phyloP scores from a whole-genome alignment of 1,140 invertebrate species.

The Phymastichus coffea region DNA sequence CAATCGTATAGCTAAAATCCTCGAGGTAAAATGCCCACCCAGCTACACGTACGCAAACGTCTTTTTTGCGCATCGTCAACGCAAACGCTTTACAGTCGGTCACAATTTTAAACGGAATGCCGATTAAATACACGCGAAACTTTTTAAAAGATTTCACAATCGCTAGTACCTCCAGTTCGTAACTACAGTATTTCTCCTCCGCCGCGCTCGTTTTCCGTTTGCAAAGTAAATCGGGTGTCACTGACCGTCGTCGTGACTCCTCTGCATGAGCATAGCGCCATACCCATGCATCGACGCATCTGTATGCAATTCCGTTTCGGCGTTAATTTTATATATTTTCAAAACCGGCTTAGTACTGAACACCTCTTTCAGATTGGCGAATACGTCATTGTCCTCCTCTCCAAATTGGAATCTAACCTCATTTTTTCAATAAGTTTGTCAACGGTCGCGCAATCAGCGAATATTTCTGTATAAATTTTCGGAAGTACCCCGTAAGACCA shows the following conservation, averaged over 20 bases:
- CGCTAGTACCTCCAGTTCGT: background rate
- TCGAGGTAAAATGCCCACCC: no score
- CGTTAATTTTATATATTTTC: background rate
- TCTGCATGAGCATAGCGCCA: background rate
- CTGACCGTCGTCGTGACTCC: background rate
- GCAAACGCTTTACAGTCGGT: no score
- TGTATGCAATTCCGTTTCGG: constrained; percentile 8
- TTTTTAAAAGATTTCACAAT: background rate
- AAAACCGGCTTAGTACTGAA: background rate
- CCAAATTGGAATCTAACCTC: background rate
- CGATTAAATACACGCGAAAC: background rate
- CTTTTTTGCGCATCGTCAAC: no score
- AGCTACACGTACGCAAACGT: no score
- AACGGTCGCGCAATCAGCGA: background rate
- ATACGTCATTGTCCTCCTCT: background rate
- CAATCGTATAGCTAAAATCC: no score
- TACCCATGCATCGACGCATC: background rate
- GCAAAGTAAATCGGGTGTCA: background rate
- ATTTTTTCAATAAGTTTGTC: background rate
- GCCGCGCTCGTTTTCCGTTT: background rate
- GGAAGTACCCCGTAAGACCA: constrained; percentile 16
- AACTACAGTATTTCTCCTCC: background rate
- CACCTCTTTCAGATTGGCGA: background rate
- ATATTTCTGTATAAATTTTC: constrained; percentile 19
- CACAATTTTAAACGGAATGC: no score